Evolutionary conservation across 2,797 vertebrate species (phyloP).

Genomic region (Kryptopterus vitreolus): DNA sequence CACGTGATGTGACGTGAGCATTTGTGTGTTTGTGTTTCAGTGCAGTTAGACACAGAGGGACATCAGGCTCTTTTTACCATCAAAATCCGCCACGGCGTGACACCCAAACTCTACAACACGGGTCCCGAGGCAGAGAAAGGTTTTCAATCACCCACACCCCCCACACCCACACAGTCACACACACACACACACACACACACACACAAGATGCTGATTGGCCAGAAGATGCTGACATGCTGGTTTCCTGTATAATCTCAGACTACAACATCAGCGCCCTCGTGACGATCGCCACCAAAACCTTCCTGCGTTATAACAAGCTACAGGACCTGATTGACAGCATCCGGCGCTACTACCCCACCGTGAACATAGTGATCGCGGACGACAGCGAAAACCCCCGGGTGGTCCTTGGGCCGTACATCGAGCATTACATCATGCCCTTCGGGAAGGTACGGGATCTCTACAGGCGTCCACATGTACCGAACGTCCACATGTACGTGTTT

Average conservation of each 20-base stretch:
- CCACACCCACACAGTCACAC: not conserved
- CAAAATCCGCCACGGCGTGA: slow-evolving; percentile 80
- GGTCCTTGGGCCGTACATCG: slow-evolving; percentile 79
- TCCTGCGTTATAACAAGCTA: slow-evolving; percentile 89
- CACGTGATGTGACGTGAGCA: slow-evolving; percentile 26
- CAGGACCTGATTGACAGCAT: slow-evolving; percentile 86
- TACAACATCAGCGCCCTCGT: slow-evolving; percentile 88
- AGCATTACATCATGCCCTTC: slow-evolving; percentile 93
- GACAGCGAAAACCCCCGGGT: slow-evolving; percentile 84
- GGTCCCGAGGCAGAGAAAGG: slow-evolving; percentile 70
- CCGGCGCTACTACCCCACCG: slow-evolving; percentile 84
- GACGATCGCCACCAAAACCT: slow-evolving; percentile 93
- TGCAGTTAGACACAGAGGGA: slow-evolving; percentile 84
- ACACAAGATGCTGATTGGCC: no score
- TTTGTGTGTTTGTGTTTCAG: slow-evolving; percentile 67
- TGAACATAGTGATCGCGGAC: slow-evolving; percentile 89
- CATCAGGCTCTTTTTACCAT: slow-evolving; percentile 83
- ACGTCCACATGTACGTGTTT: no score
- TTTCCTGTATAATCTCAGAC: slow-evolving; percentile 59
- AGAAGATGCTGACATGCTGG: not conserved
- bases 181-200: not conserved
- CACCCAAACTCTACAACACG: slow-evolving; percentile 84
- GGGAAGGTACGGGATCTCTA: slow-evolving; percentile 78
- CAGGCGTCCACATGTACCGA: not conserved
- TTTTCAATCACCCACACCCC: not conserved